A percentile compares a stretch with the other conserved stretches of the same genome.
These are phyloP conservation scores for Panzeria rudis DNA, from an alignment of 2,888 invertebrate genomes.

Conservation along the genomic window DNA sequence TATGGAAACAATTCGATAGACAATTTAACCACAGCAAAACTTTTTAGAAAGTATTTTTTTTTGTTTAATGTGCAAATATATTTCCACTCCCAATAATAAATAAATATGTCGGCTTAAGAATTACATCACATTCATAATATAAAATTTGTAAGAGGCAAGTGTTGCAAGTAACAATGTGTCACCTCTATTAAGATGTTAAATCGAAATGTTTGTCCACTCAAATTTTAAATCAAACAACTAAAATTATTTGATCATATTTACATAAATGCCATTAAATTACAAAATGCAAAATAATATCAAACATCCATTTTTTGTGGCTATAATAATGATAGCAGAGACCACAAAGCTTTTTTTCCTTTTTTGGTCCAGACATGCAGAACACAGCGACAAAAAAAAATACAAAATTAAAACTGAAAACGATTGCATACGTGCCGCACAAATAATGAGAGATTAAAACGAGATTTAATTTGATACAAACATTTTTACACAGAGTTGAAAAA, in stretches of 20 bases:
- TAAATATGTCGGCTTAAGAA: not conserved
- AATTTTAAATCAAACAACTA: slow-evolving; percentile 28
- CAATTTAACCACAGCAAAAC: too few relatives aligned
- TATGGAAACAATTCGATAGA: too few relatives aligned
- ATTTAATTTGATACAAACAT: slow-evolving; percentile 53
- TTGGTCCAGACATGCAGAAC: slow-evolving; percentile 43
- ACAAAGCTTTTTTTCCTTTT: slow-evolving; percentile 23
- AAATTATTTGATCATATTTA: slow-evolving; percentile 11
- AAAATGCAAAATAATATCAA: slow-evolving; percentile 35
- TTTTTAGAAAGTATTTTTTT: too few relatives aligned
- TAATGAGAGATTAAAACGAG: slow-evolving; percentile 60
- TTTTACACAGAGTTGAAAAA: slow-evolving; percentile 32
- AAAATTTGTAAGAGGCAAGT: slow-evolving; percentile 23
- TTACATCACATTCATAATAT: slow-evolving; percentile 9
- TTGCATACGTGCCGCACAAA: slow-evolving; percentile 52
- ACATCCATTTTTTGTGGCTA: not conserved
- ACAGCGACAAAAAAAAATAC: slow-evolving; percentile 1
- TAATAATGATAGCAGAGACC: slow-evolving; percentile 6
- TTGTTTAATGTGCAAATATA: not conserved
- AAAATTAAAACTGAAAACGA: slow-evolving; percentile 23
- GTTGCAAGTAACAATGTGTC: slow-evolving; percentile 40
- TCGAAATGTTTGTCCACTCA: slow-evolving; percentile 10
- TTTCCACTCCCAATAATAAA: slow-evolving; percentile 7
- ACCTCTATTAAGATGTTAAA: slow-evolving; percentile 47
- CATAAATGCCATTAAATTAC: slow-evolving; percentile 43